Percentiles rank a stretch among this genome's conserved stretches.
phyloP scores from a whole-genome alignment of 2,797 vertebrate genomes.

The Takifugu ocellatus region DNA sequence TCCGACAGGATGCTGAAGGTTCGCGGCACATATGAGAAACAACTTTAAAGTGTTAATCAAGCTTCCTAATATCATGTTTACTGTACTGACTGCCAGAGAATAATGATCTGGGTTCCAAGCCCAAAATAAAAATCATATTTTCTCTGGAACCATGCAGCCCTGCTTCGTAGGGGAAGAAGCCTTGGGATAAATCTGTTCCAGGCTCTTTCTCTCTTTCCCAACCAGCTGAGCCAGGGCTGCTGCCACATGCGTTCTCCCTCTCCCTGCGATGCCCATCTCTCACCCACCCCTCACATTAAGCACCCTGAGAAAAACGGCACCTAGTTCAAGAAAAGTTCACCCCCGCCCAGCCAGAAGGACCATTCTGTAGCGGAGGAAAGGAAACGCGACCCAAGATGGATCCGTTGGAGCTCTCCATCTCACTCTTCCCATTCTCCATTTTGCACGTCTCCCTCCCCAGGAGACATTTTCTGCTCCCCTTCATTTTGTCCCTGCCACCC shows the following conservation, averaged over 20 bases:
- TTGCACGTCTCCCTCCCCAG: constrained; percentile 42
- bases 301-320: constrained; percentile 56
- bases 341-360: constrained; percentile 33
- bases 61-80: no score
- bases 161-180: constrained; percentile 60
- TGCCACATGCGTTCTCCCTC: constrained; percentile 56
- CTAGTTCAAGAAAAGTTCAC: constrained; percentile 56
- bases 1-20: no score
- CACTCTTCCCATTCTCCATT: constrained; percentile 47
- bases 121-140: no score
- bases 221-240: constrained; percentile 68
- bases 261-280: constrained; percentile 3
- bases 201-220: constrained; percentile 54
- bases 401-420: constrained; percentile 44
- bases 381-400: constrained; percentile 51
- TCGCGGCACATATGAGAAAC: no score
- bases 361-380: no score
- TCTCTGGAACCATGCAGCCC: neutral
- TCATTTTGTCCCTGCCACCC: constrained; percentile 29
- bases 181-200: constrained; percentile 72
- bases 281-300: constrained; percentile 37
- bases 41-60: no score
- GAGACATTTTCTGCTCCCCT: constrained; percentile 45
- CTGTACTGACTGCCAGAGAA: no score
- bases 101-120: no score